Conservation (phyloP, 1,140 invertebrate genomes). For the Aethina tumida region DNA sequence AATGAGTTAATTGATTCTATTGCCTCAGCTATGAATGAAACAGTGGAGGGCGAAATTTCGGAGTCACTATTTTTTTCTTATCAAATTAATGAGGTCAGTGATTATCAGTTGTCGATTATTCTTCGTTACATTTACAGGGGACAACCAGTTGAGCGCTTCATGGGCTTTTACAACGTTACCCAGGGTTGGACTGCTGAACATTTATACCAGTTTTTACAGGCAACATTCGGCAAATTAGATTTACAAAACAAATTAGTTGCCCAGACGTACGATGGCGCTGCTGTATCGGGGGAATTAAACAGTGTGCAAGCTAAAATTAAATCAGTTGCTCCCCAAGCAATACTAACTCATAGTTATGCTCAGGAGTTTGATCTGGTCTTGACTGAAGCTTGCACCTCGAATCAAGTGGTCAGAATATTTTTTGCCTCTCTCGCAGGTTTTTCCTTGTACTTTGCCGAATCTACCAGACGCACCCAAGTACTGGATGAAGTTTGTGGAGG, state of each 20-base stretch:
- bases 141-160: conserved; percentile 1
- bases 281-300: conserved; percentile 9
- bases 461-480: too few relatives aligned
- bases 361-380: conserved; percentile 12
- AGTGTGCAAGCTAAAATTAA: conserved; percentile 11
- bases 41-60: conserved; percentile 5
- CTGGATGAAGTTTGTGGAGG: too few relatives aligned
- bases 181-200: background rate
- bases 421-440: too few relatives aligned
- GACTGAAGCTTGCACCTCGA: background rate
- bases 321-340: conserved; percentile 2
- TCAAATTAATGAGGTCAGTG: conserved; percentile 6
- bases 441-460: too few relatives aligned
- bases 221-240: conserved; percentile 1
- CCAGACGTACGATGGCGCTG: conserved; percentile 10
- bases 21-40: background rate
- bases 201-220: conserved; percentile 5
- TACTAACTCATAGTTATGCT: conserved; percentile 12
- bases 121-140: conserved; percentile 1
- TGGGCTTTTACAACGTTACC: background rate
- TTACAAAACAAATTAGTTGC: conserved; percentile 7
- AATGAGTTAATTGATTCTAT: conserved; percentile 8
- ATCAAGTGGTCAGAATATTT: too few relatives aligned
- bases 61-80: conserved; percentile 5
- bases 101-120: background rate